Base-by-base conservation (phyloP, 1,140 invertebrate genomes). In the Lerema accius region DNA sequence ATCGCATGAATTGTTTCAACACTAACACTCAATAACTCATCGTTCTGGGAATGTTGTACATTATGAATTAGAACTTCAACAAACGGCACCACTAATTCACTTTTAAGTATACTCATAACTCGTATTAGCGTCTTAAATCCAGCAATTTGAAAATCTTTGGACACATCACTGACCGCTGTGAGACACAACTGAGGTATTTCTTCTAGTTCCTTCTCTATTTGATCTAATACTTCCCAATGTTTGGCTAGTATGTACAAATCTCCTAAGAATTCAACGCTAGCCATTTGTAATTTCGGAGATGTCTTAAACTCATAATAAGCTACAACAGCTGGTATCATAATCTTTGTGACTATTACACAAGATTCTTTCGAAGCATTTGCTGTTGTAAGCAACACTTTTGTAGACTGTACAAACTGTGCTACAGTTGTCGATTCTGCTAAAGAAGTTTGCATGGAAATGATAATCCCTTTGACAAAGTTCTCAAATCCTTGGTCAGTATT, bases 321-420 rank as follows among this genome's bases (percentile, higher is more conserved):
- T 37, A 86, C 37, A 11, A 76, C 67, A 2, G 86, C 65, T 76
- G 93, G 77, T 40, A 93, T 80, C 76, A 93, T 89, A 26, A 81
- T 73, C 65, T 87, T 88, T 11, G 91, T 82, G 26, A 94, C 76
- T 59, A 92, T 78, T 45, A 83, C 63, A 64, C 92, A 93, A 14
- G 91, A 90, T 72, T 89, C 76, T 72, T 86, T 80, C n/a, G 91
- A 92, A 11, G 92, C 88, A 68, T 89, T 91, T 11, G 93, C 92
- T 35, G 91, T 84, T 26, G 90, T 89, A 59, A 93, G 72, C 32
- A 94, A 78, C 14, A 94, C 76, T 83, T 90, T 91, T 43, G 89
- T 71, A 2, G 90, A 83, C 50, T 92, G 81, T 65, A 85, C 82
- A 71, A 92, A 93, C 16, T 93, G 78, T 14, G 89, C 75, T 46